Base-by-base conservation (phyloP, 2,797 vertebrate genomes). In the Alectoris magna region DNA sequence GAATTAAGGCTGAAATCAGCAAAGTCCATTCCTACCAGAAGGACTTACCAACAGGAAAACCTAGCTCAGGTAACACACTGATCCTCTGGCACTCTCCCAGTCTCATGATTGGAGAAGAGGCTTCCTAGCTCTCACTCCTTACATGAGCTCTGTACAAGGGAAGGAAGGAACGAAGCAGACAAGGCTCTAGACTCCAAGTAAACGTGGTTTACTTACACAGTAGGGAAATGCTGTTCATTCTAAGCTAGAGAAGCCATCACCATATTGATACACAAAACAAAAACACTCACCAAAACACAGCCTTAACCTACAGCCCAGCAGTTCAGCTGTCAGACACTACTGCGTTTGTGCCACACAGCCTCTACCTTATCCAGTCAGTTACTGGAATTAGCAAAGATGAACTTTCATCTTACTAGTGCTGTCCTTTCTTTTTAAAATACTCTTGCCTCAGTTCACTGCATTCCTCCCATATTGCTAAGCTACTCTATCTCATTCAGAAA, bases 111-210 rank as follows among this genome's bases (percentile, higher is more conserved):
- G 64, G 21, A 58, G 68, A 58, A 38, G 27, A 73, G 56, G 60
- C 55, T 55, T 73, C 68, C 56, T 9, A 36, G 19, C 58, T 39
- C 39, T 38, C 1, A 0, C 21, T 87, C 49, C 29, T 34, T 66
- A 16, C 36, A 51, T 85, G 75, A 84, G 36, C 39, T 58, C 49
- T 0, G 0, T 29, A 69, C 67, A 91, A 29, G 0, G 77, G 46
- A 53, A 93, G 72, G 64, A 94, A 92, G 70, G 48, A 91, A 88
- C 36, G 2, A 70, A 89, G 59, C 58, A 83, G 74, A 69, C 41
- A 75, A 82, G 14, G 15, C 41, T 56, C 72, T 72, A 31, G 67
- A 84, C 58, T 55, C 87, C 41, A 71, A 90, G 58, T 56, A 92
- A 91, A 86, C 46, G 86, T 8, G 12, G 39, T 51, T 91, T 83